Conservation (phyloP, 2,888 invertebrate species). For the Cheilosia scutellata region DNA sequence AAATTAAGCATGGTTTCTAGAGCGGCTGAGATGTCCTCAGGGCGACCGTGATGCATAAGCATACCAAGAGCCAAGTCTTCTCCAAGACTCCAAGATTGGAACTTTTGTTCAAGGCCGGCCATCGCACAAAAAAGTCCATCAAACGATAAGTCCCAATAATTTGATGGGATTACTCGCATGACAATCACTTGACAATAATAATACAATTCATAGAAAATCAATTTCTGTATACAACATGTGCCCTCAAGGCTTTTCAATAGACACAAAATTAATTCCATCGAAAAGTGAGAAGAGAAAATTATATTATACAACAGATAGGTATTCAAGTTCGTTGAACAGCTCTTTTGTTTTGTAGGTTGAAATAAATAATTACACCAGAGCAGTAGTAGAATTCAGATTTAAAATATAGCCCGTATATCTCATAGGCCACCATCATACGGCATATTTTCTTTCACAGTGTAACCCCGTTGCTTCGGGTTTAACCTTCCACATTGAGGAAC, state of each 20-base stretch:
- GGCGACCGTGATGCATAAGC: no score
- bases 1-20: no score
- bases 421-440: not conserved
- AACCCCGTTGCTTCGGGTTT: constrained; percentile 22
- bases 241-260: constrained; percentile 16
- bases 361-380: no score
- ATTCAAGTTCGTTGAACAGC: constrained; percentile 29
- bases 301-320: not conserved
- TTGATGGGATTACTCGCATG: constrained; percentile 24
- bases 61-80: no score
- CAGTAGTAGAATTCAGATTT: no score
- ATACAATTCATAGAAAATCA: not conserved
- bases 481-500: constrained; percentile 2
- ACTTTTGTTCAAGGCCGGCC: no score
- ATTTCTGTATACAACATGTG: not conserved
- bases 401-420: no score
- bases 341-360: constrained; percentile 38
- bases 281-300: not conserved
- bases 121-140: not conserved
- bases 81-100: no score
- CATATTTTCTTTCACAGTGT: not conserved
- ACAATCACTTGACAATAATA: constrained; percentile 12
- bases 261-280: not conserved
- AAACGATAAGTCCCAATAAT: constrained; percentile 36
- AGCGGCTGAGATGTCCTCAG: no score